Evolutionary conservation across 2,888 invertebrate genomes (phyloP), one percentile per base, ranked within the genome.

Genomic region (Sinelater perroti): DNA sequence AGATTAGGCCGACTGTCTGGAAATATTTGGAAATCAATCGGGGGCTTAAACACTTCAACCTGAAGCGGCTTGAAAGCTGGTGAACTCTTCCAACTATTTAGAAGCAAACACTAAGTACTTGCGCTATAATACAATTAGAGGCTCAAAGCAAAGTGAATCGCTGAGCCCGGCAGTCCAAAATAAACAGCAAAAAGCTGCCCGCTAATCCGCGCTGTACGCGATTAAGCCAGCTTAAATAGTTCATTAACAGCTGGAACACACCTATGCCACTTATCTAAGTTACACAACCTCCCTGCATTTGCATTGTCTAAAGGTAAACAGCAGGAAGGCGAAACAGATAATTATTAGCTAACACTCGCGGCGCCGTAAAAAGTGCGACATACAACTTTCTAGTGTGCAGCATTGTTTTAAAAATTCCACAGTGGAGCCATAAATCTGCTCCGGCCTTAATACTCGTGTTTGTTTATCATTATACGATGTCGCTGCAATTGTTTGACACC

Each of bases 271-370:
- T 38, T 38, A 21, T 40, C 21, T 20, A 40, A 24, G 10, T 40
- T 40, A 24, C 24, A n/a, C 24, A 40, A 40, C 14, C 24, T 14
- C 8, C 21, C 5, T 1, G 14, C 14, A 40, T 40, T 40, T 40
- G 40, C 40, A 40, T 40, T 40, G 40, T 40, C 40, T 40, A 24
- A 40, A 40, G 40, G 40, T 40, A 40, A 40, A 24, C 40, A 40
- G 26, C 40, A 40, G 26, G 35, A 14, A 35, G 40, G 40, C 40
- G 40, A 40, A 40, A 40, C 40, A 40, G 26, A 40, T 40, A 40
- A 40, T 40, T 40, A 40, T 40, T 40, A 24, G 2, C 13, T 24
- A 40, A 40, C 40, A 24, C 40, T 18, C 24, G 18, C 14, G 14
- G 8, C 13, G 21, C 10, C 21, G 20, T n/a, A 3, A 40, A 40